These are phyloP conservation scores for Acromyrmex echinatior DNA, from an alignment of 1,140 invertebrate species.

Conservation along the genomic window DNA sequence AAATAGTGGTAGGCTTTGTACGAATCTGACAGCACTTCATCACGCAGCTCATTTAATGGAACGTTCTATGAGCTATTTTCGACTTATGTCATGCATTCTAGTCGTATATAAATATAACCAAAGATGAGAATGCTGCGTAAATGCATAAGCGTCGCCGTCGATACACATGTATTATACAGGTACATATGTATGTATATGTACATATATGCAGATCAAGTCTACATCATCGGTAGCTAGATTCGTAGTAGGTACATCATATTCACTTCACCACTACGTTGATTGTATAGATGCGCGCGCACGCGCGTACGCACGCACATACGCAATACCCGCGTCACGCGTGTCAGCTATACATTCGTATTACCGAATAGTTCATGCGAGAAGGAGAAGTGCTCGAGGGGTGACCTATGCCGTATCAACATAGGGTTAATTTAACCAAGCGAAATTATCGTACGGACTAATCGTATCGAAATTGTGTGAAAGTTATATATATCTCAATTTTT, in stretches of 20 bases:
- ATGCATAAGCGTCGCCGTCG: neutral
- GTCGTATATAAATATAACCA: conserved; percentile 77
- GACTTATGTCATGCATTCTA: conserved; percentile 79
- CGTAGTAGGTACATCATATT: conserved; percentile 21
- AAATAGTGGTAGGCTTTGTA: conserved; percentile 73
- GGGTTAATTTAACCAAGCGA: conserved; percentile 67
- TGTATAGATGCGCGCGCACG: neutral
- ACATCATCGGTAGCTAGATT: conserved; percentile 20
- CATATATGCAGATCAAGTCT: conserved; percentile 32
- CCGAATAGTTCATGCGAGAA: conserved; percentile 52
- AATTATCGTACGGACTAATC: conserved; percentile 52
- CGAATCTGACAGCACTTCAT: conserved; percentile 75
- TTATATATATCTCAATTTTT: conserved; percentile 16
- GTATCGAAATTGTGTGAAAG: conserved; percentile 25
- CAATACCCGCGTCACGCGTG: neutral
- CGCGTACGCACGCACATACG: neutral
- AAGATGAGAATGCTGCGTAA: conserved; percentile 17
- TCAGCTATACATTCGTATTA: conserved; percentile 45
- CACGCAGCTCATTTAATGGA: conserved; percentile 77
- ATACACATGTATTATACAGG: neutral
- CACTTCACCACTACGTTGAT: conserved; percentile 25
- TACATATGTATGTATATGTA: neutral
- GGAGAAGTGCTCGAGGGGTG: conserved; percentile 47
- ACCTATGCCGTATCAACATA: conserved; percentile 55
- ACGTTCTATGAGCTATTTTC: conserved; percentile 78